Evolutionary conservation across 2,113 vertebrate species (phyloP).

Genomic region (Ictalurus punctatus): DNA sequence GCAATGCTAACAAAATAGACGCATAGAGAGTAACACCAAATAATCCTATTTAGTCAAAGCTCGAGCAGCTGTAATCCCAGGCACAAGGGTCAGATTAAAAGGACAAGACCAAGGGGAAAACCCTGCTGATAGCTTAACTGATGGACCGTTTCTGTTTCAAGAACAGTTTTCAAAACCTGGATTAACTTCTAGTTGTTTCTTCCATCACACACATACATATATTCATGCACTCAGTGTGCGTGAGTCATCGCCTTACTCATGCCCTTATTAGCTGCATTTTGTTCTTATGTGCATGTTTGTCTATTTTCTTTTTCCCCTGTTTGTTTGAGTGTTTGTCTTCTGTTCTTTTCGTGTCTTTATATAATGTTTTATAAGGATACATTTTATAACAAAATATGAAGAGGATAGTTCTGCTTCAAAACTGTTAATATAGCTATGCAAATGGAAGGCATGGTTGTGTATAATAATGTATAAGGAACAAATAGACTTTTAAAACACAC

Average conservation of each 20-base stretch:
- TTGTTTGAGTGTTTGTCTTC: not conserved
- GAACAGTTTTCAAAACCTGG: not conserved
- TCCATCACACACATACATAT: not conserved
- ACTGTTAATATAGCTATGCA: too few species aligned
- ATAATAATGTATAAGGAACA: not conserved
- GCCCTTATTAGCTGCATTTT: not conserved
- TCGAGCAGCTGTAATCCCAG: not conserved
- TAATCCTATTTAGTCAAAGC: not conserved
- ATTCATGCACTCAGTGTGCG: not conserved
- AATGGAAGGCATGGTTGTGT: too few species aligned
- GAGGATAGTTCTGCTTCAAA: too few species aligned
- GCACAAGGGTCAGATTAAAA: not conserved
- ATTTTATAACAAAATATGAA: not conserved
- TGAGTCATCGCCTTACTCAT: constrained; percentile 3
- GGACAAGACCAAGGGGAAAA: not conserved
- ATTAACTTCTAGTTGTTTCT: not conserved
- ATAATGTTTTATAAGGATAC: not conserved
- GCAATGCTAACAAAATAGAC: too few species aligned
- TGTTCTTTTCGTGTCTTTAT: not conserved
- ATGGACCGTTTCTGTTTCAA: not conserved
- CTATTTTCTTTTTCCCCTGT: not conserved
- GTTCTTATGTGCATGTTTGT: not conserved
- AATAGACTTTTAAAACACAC: not conserved
- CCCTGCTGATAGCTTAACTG: not conserved
- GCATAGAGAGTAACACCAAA: not conserved